Conservation (phyloP, 2,797 vertebrate genomes). For the Hydrophis major region DNA sequence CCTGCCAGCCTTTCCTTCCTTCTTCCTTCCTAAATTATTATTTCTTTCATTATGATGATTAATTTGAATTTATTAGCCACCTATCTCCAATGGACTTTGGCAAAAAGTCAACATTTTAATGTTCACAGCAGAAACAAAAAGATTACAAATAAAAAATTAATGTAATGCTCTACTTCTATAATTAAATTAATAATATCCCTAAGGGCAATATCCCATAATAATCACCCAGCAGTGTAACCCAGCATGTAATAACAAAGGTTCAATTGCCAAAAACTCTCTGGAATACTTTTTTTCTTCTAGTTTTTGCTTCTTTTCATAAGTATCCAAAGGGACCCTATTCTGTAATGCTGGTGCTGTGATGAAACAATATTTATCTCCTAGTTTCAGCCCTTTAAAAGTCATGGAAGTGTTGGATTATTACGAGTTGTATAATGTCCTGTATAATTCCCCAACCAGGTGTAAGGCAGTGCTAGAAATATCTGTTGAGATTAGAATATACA, state of each 20-base stretch:
- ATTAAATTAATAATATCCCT: neutral
- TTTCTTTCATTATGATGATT: neutral
- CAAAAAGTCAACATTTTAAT: neutral
- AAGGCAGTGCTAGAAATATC: neutral
- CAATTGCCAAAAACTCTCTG: neutral
- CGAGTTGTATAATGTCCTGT: neutral
- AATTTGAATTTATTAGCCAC: neutral
- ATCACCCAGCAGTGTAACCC: neutral
- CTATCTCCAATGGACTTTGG: neutral
- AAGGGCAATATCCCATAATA: neutral
- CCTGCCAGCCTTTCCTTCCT: neutral
- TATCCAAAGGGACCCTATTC: neutral
- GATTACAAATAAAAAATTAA: neutral
- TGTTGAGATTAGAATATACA: neutral
- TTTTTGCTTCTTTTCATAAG: neutral
- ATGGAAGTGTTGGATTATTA: neutral
- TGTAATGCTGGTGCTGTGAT: neutral
- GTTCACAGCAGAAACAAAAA: neutral
- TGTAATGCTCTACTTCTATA: neutral
- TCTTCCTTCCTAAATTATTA: neutral
- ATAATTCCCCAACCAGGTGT: neutral
- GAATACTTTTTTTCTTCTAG: neutral
- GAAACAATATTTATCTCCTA: neutral
- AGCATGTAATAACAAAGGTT: neutral
- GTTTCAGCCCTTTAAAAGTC: neutral